phyloP scores from a whole-genome alignment of 2,888 invertebrate species.

The Homarus gammarus region DNA sequence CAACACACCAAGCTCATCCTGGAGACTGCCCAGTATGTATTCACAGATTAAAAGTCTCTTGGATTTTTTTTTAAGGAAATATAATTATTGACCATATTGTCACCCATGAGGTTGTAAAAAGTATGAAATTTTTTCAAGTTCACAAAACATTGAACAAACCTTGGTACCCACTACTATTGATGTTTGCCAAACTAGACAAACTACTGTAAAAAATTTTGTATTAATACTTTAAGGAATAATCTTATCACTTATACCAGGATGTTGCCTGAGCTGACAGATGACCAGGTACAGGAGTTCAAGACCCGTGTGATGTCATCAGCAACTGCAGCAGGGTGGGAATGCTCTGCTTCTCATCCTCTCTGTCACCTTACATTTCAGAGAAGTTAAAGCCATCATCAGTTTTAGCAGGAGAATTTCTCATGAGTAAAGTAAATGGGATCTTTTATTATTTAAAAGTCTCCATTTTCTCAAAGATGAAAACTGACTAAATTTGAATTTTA shows the following conservation, averaged over 20 bases:
- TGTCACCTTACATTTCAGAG: slow-evolving; percentile 50
- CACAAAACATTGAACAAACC: no score
- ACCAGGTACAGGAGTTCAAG: slow-evolving; percentile 52
- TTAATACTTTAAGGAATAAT: not conserved
- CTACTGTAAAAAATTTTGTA: not conserved
- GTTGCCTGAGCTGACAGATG: slow-evolving; percentile 63
- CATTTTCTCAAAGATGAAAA: no score
- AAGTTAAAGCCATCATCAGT: not conserved
- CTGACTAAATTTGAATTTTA: no score
- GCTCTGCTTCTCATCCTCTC: slow-evolving; percentile 22
- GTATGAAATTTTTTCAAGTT: no score
- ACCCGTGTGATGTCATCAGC: slow-evolving; percentile 23
- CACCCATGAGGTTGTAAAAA: not conserved
- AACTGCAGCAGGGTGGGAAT: slow-evolving; percentile 34
- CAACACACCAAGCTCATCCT: slow-evolving; percentile 39
- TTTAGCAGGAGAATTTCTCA: no score
- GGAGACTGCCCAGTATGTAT: slow-evolving; percentile 40
- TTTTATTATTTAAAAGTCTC: no score
- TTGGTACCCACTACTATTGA: no score
- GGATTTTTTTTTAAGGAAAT: not conserved
- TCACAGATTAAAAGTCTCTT: not conserved
- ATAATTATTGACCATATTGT: not conserved
- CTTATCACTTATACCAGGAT: slow-evolving; percentile 34
- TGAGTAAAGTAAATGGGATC: no score
- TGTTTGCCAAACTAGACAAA: not conserved